Evolutionary conservation across 2,113 vertebrate genomes (phyloP).

Genomic region (Glaucidium brasilianum): DNA sequence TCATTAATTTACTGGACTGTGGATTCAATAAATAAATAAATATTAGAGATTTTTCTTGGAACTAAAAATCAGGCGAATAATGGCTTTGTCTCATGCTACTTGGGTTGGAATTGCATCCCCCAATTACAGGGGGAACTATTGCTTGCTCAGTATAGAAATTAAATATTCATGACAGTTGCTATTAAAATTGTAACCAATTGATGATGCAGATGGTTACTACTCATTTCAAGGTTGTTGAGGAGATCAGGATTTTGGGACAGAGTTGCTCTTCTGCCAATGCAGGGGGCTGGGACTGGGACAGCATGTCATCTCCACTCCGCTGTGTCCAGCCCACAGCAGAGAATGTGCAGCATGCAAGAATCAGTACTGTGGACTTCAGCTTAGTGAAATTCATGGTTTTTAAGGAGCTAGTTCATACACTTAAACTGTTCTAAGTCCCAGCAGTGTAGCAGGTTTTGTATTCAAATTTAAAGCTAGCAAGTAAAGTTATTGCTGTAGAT

Average conservation of each 20-base stretch:
- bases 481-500: not conserved
- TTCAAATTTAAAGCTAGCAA: not conserved
- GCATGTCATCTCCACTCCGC: fast-evolving
- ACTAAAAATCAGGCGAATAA: not conserved
- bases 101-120: not conserved
- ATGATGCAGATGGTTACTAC: not conserved
- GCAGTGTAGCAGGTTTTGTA: not conserved
- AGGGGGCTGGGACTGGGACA: fast-evolving
- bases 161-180: not conserved
- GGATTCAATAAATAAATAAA: conserved; percentile 1
- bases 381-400: fast-evolving
- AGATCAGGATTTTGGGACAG: not conserved
- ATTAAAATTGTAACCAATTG: not conserved
- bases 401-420: not conserved
- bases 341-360: not conserved
- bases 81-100: not conserved
- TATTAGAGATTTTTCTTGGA: not conserved
- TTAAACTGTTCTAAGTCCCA: not conserved
- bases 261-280: not conserved
- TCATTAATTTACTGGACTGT: conserved; percentile 13
- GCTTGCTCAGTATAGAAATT: not conserved
- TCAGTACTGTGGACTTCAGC: not conserved
- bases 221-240: not conserved
- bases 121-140: not conserved
- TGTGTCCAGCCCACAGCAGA: not conserved